Conservation (phyloP, 2,113 vertebrate species). For the Patagioenas fasciata region DNA sequence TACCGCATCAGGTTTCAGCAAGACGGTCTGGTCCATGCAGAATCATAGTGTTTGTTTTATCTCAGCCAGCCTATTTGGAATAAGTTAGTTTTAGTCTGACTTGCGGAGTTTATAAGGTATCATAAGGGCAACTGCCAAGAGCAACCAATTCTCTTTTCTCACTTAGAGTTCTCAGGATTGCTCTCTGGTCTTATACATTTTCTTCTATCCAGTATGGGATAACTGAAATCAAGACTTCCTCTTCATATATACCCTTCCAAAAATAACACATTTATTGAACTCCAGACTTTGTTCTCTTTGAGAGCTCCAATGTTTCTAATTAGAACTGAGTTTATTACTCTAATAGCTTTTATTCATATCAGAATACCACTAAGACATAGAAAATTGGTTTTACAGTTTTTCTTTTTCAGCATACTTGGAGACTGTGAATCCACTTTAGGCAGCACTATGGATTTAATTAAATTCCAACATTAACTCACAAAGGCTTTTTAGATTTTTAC, state of each 20-base stretch:
- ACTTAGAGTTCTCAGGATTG: background rate
- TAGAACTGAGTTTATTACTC: constrained; percentile 31
- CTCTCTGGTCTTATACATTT: background rate
- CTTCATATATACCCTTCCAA: background rate
- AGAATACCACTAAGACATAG: constrained; percentile 8
- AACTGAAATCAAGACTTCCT: background rate
- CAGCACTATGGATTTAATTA: constrained; percentile 8
- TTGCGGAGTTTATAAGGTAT: background rate
- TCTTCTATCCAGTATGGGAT: background rate
- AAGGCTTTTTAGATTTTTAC: constrained; percentile 9
- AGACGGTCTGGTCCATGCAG: background rate
- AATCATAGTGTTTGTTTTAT: background rate
- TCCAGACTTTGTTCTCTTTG: background rate
- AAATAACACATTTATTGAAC: background rate
- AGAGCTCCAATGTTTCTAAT: constrained; percentile 2
- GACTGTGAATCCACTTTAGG: background rate
- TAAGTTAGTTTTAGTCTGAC: background rate
- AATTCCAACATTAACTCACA: constrained; percentile 20
- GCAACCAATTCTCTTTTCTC: background rate
- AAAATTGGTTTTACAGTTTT: background rate
- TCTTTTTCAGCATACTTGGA: background rate
- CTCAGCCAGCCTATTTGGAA: background rate
- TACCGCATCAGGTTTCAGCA: background rate
- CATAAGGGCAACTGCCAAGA: background rate
- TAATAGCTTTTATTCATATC: background rate